Conservation (phyloP, 2,113 vertebrate species). For the Spheniscus mendiculus region DNA sequence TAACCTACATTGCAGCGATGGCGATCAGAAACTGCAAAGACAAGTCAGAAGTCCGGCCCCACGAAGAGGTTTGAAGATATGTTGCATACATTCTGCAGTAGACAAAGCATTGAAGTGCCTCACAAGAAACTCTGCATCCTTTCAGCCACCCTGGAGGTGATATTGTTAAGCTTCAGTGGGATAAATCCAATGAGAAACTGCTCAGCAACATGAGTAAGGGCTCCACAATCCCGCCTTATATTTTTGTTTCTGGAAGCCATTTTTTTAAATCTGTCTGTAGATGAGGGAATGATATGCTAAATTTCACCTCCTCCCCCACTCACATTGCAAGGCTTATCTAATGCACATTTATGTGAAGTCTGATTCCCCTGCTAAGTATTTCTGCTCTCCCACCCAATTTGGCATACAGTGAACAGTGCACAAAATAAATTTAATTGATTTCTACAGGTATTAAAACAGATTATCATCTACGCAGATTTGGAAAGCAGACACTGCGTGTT, state of each 20-base stretch:
- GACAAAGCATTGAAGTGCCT: not conserved
- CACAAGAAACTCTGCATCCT: not conserved
- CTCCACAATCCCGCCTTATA: not conserved
- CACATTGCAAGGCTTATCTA: not conserved
- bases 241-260: conserved; percentile 26
- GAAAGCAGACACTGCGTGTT: not conserved
- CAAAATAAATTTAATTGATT: conserved; percentile 50
- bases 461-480: conserved; percentile 14
- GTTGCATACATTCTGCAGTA: not conserved
- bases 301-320: not conserved
- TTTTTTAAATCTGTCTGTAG: not conserved
- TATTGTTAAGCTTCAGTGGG: not conserved
- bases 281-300: not conserved
- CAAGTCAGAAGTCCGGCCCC: not conserved
- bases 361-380: not conserved
- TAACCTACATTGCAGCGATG: accelerated
- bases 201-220: not conserved
- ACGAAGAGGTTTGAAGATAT: not conserved
- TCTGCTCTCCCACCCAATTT: conserved; percentile 13
- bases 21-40: not conserved
- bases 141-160: not conserved
- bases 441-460: conserved; percentile 38
- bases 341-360: not conserved
- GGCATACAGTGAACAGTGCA: conserved; percentile 5
- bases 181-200: not conserved